Conservation (phyloP, 2,113 vertebrate species). For the Acanthochromis polyacanthus region DNA sequence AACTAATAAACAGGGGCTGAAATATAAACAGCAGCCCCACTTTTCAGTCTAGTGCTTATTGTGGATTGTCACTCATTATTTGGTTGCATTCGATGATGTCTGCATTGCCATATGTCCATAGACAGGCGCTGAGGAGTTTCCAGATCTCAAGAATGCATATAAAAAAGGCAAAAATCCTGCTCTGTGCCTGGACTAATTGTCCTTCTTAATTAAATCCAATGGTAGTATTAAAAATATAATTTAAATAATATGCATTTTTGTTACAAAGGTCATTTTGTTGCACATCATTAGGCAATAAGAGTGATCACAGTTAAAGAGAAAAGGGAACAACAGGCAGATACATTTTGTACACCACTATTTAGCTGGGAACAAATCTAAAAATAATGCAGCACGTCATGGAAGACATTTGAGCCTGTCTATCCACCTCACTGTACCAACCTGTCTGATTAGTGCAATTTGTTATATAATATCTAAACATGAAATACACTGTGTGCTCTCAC, state of each 20-base stretch:
- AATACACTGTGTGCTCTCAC: background rate
- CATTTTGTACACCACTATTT: constrained; percentile 3
- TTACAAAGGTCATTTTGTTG: background rate
- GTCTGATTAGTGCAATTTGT: constrained; percentile 14
- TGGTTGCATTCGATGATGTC: constrained; percentile 9
- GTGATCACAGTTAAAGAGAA: background rate
- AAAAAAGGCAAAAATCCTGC: background rate
- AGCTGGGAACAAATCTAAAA: constrained; percentile 1
- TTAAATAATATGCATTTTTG: background rate
- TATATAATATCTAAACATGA: background rate
- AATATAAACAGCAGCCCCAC: constrained; percentile 33
- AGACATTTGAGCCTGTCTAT: constrained; percentile 15
- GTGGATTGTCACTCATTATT: constrained; percentile 31
- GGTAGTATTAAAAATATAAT: background rate
- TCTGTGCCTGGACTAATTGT: background rate
- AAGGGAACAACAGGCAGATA: background rate
- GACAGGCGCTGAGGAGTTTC: background rate
- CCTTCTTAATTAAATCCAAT: background rate
- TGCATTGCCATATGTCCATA: background rate
- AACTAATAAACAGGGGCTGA: constrained; percentile 30
- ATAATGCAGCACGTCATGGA: background rate
- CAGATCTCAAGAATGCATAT: background rate
- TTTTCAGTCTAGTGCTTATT: constrained; percentile 21
- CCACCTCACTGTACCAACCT: constrained; percentile 29
- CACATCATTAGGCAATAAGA: background rate